phyloP scores from a whole-genome alignment of 2,113 vertebrate genomes.

The Calidris pugnax region DNA sequence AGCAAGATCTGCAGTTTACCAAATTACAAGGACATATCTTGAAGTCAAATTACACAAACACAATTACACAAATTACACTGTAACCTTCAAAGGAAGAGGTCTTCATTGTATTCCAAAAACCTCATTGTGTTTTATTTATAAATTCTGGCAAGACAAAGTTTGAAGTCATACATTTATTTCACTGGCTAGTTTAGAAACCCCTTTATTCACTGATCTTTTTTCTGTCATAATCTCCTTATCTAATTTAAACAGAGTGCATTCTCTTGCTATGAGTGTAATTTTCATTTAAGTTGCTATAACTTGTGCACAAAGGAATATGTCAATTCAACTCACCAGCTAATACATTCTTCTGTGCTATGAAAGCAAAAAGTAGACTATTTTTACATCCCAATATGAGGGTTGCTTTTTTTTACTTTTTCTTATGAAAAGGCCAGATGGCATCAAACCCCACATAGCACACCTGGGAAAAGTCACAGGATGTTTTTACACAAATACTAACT shows the following conservation, averaged over 20 bases:
- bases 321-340: background rate
- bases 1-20: constrained; percentile 50
- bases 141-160: constrained; percentile 43
- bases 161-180: constrained; percentile 44
- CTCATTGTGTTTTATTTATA: constrained; percentile 26
- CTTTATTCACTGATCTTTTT: constrained; percentile 45
- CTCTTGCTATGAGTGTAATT: constrained; percentile 8
- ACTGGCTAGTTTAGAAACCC: constrained; percentile 13
- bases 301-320: background rate
- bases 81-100: constrained; percentile 49
- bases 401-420: background rate
- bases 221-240: constrained; percentile 27
- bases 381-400: background rate
- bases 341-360: background rate
- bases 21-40: constrained; percentile 35
- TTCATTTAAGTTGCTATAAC: constrained; percentile 39
- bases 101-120: constrained; percentile 32
- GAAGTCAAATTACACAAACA: constrained; percentile 53
- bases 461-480: background rate
- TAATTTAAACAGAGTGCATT: constrained; percentile 45
- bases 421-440: background rate
- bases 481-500: background rate
- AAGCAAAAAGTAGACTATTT: background rate
- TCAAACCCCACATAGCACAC: background rate
- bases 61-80: constrained; percentile 56